Percentiles rank a stretch among this genome's conserved stretches.
phyloP scores from a whole-genome alignment of 2,113 vertebrate species.

The Jacana jacana region DNA sequence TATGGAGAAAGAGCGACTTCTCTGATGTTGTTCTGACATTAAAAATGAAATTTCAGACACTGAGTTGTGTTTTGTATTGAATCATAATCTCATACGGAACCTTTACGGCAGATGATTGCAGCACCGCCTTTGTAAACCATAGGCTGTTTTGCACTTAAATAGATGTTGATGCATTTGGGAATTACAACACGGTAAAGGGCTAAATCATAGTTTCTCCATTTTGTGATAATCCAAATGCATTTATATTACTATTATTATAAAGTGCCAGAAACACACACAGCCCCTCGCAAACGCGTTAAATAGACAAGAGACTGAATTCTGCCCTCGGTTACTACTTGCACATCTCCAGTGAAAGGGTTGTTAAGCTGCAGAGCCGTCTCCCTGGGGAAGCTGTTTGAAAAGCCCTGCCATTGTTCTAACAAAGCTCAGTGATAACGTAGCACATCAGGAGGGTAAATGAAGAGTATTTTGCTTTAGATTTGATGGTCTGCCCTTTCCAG shows the following conservation, averaged over 20 bases:
- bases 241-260: slow-evolving; percentile 53
- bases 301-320: slow-evolving; percentile 44
- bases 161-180: slow-evolving; percentile 47
- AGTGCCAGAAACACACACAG: neutral
- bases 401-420: slow-evolving; percentile 30
- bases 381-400: slow-evolving; percentile 33
- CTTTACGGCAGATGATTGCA: neutral
- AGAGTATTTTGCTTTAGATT: neutral
- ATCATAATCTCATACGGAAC: slow-evolving; percentile 15
- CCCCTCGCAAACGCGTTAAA: neutral
- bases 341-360: slow-evolving; percentile 21
- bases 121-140: slow-evolving; percentile 19
- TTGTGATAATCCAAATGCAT: slow-evolving; percentile 37
- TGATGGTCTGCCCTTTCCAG: neutral
- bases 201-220: slow-evolving; percentile 46
- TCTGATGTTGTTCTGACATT: slow-evolving; percentile 48
- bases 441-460: neutral
- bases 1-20: slow-evolving; percentile 40
- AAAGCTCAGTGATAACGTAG: neutral
- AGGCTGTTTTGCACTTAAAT: slow-evolving; percentile 53
- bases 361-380: slow-evolving; percentile 11
- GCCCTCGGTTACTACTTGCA: slow-evolving; percentile 36
- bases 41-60: slow-evolving; percentile 48
- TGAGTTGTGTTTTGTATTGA: slow-evolving; percentile 39
- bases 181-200: slow-evolving; percentile 5